These are phyloP conservation scores for Anoura caudifer DNA, from an alignment of 2,113 vertebrate species.

Conservation along the genomic window DNA sequence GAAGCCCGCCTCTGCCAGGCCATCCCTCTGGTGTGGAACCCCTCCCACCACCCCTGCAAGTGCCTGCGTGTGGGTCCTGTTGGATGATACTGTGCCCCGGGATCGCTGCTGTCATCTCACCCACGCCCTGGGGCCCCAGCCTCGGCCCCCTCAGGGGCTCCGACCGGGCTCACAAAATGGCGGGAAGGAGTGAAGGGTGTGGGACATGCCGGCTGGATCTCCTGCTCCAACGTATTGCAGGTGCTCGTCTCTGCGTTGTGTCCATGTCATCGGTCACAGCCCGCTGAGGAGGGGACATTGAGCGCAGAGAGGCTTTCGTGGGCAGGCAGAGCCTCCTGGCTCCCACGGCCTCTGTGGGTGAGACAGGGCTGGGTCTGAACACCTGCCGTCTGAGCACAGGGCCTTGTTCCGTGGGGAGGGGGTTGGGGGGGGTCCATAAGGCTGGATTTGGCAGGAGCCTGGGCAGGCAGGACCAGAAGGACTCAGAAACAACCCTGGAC, in stretches of 20 bases:
- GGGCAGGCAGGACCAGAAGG: too few species aligned
- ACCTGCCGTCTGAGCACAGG: not conserved
- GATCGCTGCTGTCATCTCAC: too few species aligned
- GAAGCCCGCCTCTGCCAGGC: not conserved
- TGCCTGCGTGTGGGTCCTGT: too few species aligned
- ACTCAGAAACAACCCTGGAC: too few species aligned
- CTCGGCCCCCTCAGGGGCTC: too few species aligned
- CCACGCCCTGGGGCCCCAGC: too few species aligned
- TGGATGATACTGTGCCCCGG: accelerated
- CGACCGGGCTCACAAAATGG: too few species aligned
- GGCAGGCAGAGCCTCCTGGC: not conserved
- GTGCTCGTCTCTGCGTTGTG: not conserved
- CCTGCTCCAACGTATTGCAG: not conserved
- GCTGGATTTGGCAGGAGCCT: not conserved
- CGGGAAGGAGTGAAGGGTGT: not conserved
- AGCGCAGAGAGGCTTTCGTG: too few species aligned
- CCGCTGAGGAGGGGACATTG: too few species aligned
- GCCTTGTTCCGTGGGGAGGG: not conserved
- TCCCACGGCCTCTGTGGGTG: not conserved
- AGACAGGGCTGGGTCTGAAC: not conserved
- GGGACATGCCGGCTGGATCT: too few species aligned
- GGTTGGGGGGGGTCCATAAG: not conserved
- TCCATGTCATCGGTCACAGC: too few species aligned
- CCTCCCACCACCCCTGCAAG: not conserved
- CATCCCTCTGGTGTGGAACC: not conserved